Percentiles rank a stretch among this genome's conserved stretches.
Conservation (phyloP, 2,797 vertebrate genomes). For the Liparis tanakae region DNA sequence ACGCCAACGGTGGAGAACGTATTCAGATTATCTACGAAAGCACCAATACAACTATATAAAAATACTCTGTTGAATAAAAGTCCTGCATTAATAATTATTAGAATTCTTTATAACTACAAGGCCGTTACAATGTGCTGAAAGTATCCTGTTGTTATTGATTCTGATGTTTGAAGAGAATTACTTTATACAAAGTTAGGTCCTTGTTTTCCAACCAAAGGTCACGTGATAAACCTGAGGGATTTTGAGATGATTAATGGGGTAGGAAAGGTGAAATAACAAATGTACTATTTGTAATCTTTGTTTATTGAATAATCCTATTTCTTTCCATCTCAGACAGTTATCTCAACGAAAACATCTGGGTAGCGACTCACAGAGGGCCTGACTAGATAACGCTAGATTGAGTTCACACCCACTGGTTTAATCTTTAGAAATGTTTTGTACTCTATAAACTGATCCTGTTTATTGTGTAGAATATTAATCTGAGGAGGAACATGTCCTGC, state of each 20-base stretch:
- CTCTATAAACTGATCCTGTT: not conserved
- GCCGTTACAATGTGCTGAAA: not conserved
- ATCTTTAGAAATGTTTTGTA: not conserved
- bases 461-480: not conserved
- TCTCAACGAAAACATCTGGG: not conserved
- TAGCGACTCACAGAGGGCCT: not conserved
- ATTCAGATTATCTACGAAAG: not conserved
- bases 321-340: not conserved
- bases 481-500: not conserved
- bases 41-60: not conserved
- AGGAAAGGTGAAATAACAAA: not conserved
- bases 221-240: constrained; percentile 4
- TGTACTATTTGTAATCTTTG: not conserved
- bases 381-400: not conserved
- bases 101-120: not conserved
- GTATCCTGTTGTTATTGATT: not conserved
- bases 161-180: not conserved
- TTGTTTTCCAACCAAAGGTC: not conserved
- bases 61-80: not conserved
- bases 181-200: not conserved
- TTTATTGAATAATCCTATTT: not conserved
- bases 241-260: constrained; percentile 4
- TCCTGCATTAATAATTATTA: not conserved
- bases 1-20: not conserved
- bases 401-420: not conserved